Conservation (phyloP, 92 coral and sea anemone genomes). For the Palythoa grandiflora region DNA sequence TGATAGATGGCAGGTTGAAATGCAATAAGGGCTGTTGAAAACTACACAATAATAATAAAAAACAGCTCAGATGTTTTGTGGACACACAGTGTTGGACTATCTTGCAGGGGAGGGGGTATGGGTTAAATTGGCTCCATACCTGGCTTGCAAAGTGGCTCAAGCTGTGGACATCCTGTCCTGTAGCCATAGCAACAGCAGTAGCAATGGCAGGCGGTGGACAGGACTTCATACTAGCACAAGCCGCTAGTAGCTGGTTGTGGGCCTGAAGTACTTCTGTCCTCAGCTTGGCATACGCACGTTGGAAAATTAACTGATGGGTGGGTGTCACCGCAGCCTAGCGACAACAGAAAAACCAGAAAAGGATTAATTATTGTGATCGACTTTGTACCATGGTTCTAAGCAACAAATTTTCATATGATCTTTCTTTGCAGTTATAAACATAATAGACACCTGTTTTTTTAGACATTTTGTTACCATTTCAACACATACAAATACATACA, state of each 20-base stretch:
- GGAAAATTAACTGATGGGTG: constrained; percentile 80
- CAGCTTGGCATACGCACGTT: constrained; percentile 77
- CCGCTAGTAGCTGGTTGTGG: constrained; percentile 81
- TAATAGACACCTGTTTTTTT: no score
- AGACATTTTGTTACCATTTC: no score
- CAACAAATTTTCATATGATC: no score
- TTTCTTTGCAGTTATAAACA: no score
- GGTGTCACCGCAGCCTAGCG: constrained; percentile 91
- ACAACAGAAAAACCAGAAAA: no score
- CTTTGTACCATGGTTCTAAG: not conserved
- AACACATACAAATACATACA: no score
- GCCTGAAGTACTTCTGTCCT: constrained; percentile 89
- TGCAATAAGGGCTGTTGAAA: no score
- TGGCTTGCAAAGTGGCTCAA: constrained; percentile 91
- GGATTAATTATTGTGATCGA: not conserved
- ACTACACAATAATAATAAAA: no score
- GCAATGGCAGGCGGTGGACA: constrained; percentile 99
- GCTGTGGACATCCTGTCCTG: constrained; percentile 92
- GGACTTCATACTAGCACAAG: constrained; percentile 96
- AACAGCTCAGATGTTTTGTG: no score
- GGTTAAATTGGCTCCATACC: constrained; percentile 49
- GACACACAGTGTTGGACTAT: no score
- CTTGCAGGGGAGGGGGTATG: not conserved
- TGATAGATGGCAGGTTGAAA: no score
- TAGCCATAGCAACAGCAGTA: constrained; percentile 99